phyloP scores from a whole-genome alignment of 2,888 invertebrate genomes.

The Lathronympha strigana region DNA sequence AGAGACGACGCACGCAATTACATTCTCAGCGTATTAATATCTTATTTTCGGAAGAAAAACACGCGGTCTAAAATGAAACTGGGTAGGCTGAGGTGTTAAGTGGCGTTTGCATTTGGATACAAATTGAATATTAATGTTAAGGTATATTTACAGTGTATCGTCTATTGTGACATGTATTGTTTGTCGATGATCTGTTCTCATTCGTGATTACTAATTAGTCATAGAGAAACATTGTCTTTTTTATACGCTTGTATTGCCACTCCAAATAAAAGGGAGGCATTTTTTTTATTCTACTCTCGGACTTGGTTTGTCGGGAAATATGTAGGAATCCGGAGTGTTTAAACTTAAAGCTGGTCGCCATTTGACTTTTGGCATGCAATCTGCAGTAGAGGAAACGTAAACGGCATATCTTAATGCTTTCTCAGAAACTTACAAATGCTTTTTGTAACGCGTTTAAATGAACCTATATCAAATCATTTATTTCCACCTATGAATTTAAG shows the following conservation, averaged over 20 bases:
- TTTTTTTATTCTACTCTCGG: too few relatives aligned
- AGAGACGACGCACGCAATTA: slow-evolving; percentile 65
- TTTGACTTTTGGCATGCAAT: slow-evolving; percentile 1
- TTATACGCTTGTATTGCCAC: too few relatives aligned
- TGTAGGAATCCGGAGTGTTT: not conserved
- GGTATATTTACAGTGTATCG: not conserved
- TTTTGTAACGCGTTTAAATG: not conserved
- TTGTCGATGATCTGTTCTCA: too few relatives aligned
- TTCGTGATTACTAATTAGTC: too few relatives aligned
- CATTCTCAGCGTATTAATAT: slow-evolving; percentile 62
- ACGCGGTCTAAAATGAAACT: slow-evolving; percentile 55
- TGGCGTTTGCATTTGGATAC: slow-evolving; percentile 16
- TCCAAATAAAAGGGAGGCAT: too few relatives aligned
- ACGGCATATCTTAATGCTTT: not conserved
- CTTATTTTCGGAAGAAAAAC: slow-evolving; percentile 61
- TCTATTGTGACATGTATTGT: too few relatives aligned
- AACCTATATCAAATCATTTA: not conserved
- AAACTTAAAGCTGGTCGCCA: not conserved
- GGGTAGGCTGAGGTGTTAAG: slow-evolving; percentile 30
- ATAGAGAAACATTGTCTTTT: too few relatives aligned
- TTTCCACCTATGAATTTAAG: not conserved
- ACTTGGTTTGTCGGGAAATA: too few relatives aligned
- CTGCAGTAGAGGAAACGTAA: not conserved
- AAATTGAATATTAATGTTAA: slow-evolving; percentile 39
- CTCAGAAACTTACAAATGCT: not conserved